A percentile compares a stretch with the other conserved stretches of the same genome.
Evolutionary conservation across 2,113 vertebrate species (phyloP).

Genomic region (Sus scrofa): DNA sequence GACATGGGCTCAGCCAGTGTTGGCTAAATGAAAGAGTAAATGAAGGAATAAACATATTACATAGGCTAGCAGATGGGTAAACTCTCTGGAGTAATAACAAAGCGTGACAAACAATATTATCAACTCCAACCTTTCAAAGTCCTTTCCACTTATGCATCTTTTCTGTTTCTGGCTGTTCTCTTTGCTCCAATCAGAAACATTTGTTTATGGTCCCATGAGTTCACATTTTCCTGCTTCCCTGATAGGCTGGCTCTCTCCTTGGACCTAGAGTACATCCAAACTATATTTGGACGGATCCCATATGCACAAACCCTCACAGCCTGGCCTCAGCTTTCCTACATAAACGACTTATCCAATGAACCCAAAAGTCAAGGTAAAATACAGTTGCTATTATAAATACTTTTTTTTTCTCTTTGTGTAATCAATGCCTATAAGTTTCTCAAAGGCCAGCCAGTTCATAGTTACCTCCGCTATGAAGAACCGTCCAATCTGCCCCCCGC

Average conservation of each 20-base stretch:
- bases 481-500: background rate
- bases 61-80: background rate
- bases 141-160: background rate
- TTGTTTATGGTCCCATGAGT: background rate
- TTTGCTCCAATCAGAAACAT: background rate
- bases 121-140: background rate
- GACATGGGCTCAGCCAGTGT: background rate
- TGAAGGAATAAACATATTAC: background rate
- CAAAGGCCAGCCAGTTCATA: background rate
- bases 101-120: background rate
- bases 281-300: background rate
- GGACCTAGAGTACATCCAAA: background rate
- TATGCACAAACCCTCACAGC: background rate
- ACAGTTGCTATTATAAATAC: background rate
- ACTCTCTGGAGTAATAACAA: background rate
- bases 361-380: background rate
- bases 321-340: background rate
- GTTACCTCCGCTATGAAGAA: background rate
- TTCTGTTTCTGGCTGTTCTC: slow-evolving; percentile 1
- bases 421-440: background rate
- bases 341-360: background rate
- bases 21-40: background rate
- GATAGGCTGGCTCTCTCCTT: background rate
- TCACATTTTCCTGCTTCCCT: background rate
- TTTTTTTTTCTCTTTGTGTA: background rate